Evolutionary conservation across 2,797 vertebrate species (phyloP), one percentile per base, ranked within the genome.

Genomic region (Tiaroga cobitis): DNA sequence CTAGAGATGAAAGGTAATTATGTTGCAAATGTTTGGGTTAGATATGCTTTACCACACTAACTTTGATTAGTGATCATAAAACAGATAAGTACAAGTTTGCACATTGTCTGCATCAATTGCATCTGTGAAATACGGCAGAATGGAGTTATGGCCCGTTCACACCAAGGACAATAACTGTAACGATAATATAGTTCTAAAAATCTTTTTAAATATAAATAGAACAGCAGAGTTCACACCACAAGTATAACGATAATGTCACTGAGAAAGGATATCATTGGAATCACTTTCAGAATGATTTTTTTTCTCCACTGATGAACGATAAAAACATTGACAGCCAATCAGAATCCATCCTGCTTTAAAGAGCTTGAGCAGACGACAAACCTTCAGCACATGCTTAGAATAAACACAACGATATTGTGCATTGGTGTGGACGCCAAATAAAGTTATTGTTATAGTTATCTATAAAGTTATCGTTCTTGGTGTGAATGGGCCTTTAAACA

Each of bases 11-110:
- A 73, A 65, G 6, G 13, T 41, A 39, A 29, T 19, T 78, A 34
- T 68, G 63, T 68, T 80, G 63, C 26, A 68, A 74, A 46, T 67
- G 63, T 67, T 43, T 37, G 29, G 46, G 61, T 67, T 49, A 68
- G 63, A 39, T 77, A n/a, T 77, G 74, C 51, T 77, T 26, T 39
- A 39, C 34, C 32, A 37, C 11, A n/a, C 26, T 67, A 68, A 49
- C 21, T 49, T 54, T 65, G 41, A 80, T 67, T 49, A 67, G 41
- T 34, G 59, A 34, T 39, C 51, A 76, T 59, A 39, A 39, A 39
- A 74, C 8, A 21, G 43, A 32, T 21, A 74, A 74, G 72, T 13
- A 3, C 9, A 74, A 34, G 18, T 75, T 7, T 51, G 29, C 24
- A 77, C 21, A 26, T 59, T n/a, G n/a, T 59, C 7, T 59, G 21